These are phyloP conservation scores for Lepidocyrtinus sp. DNA, from an alignment of 2,888 invertebrate genomes.

Conservation along the genomic window DNA sequence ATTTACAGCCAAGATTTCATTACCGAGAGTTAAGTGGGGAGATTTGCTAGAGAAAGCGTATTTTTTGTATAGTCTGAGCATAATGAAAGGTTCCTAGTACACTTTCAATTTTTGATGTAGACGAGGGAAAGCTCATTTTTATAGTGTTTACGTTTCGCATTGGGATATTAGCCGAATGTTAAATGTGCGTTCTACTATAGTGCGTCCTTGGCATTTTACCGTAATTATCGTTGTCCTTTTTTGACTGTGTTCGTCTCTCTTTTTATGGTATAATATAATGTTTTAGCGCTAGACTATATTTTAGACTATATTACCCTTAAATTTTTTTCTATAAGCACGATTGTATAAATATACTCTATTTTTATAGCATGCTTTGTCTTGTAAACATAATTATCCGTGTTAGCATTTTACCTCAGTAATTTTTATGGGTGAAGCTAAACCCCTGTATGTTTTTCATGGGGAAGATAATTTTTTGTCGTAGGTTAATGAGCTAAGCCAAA, in stretches of 20 bases:
- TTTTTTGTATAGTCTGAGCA: no score
- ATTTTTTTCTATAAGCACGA: background rate
- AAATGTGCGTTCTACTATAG: background rate
- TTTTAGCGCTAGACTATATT: background rate
- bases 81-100: no score
- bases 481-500: background rate
- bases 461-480: background rate
- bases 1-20: background rate
- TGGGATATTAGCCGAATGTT: no score
- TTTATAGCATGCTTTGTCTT: background rate
- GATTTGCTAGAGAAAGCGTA: background rate
- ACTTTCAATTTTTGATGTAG: background rate
- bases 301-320: background rate
- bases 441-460: background rate
- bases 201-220: background rate
- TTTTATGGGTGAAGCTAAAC: background rate
- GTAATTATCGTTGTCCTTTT: background rate
- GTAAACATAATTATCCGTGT: background rate
- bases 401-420: background rate
- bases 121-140: background rate
- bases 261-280: background rate
- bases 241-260: background rate
- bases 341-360: background rate
- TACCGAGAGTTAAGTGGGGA: background rate
- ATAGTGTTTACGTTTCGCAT: background rate